These are phyloP conservation scores for Taphrorychus bicolor DNA, from an alignment of 2,888 invertebrate species.

Conservation along the genomic window DNA sequence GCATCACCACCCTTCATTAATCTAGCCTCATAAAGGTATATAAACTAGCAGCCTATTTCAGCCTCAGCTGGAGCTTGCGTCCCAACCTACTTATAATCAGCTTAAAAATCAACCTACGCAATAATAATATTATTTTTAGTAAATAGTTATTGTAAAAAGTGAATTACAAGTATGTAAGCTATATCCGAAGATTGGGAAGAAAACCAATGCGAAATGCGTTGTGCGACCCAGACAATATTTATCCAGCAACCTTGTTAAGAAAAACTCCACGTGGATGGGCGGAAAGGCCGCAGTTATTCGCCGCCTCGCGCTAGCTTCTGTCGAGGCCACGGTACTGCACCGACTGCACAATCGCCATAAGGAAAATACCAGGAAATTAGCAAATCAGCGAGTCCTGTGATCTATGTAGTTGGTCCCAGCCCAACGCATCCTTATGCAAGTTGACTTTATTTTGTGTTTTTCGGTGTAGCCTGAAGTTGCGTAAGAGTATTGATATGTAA, in stretches of 20 bases:
- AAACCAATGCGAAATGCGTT: constrained; percentile 8
- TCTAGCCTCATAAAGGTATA: too few relatives aligned
- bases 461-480: too few relatives aligned
- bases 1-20: too few relatives aligned
- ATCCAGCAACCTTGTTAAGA: constrained; percentile 23
- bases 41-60: too few relatives aligned
- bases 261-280: constrained; percentile 50
- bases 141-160: too few relatives aligned
- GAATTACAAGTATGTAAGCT: too few relatives aligned
- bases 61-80: too few relatives aligned
- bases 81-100: too few relatives aligned
- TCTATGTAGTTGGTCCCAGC: neutral
- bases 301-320: constrained; percentile 54
- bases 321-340: constrained; percentile 52
- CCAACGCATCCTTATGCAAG: neutral
- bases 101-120: neutral
- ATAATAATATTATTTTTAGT: neutral
- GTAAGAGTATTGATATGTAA: too few relatives aligned
- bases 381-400: neutral
- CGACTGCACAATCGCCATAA: constrained; percentile 30
- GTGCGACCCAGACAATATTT: constrained; percentile 13
- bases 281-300: constrained; percentile 51
- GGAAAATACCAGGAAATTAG: neutral
- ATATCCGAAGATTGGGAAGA: neutral
- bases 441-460: too few relatives aligned